A percentile compares a stretch with the other conserved stretches of the same genome.
These are phyloP conservation scores for Steinernema khuongi DNA, from an alignment of 1,140 invertebrate genomes.

Conservation along the genomic window DNA sequence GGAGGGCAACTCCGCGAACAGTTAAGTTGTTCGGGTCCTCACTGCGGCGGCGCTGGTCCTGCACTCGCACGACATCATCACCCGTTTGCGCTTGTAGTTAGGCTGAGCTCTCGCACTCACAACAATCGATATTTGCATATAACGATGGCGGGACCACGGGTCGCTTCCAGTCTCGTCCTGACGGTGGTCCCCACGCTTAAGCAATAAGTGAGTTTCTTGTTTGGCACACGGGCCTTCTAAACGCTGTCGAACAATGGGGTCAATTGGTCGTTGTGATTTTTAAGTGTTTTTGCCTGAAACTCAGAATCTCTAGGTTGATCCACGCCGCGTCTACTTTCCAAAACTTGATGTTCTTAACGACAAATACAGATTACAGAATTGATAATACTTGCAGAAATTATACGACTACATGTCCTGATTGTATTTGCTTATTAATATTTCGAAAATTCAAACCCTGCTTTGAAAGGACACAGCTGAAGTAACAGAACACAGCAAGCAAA, in stretches of 20 bases:
- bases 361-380: too few species aligned
- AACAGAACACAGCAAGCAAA: too few species aligned
- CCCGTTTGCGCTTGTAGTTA: slow-evolving; percentile 13
- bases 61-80: neutral
- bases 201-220: slow-evolving; percentile 17
- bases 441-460: too few species aligned
- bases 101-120: neutral
- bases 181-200: neutral
- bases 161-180: neutral
- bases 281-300: neutral
- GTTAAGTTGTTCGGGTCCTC: neutral
- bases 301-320: too few species aligned
- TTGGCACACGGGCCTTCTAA: neutral
- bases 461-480: too few species aligned
- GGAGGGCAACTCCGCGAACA: neutral
- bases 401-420: too few species aligned
- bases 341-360: too few species aligned
- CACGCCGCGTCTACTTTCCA: too few species aligned
- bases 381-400: too few species aligned
- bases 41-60: neutral
- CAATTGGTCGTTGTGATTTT: neutral
- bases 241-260: neutral
- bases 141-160: neutral
- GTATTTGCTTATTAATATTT: too few species aligned
- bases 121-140: slow-evolving; percentile 15